These are phyloP conservation scores for Sebastes fasciatus DNA, from an alignment of 2,113 vertebrate genomes.

Conservation along the genomic window DNA sequence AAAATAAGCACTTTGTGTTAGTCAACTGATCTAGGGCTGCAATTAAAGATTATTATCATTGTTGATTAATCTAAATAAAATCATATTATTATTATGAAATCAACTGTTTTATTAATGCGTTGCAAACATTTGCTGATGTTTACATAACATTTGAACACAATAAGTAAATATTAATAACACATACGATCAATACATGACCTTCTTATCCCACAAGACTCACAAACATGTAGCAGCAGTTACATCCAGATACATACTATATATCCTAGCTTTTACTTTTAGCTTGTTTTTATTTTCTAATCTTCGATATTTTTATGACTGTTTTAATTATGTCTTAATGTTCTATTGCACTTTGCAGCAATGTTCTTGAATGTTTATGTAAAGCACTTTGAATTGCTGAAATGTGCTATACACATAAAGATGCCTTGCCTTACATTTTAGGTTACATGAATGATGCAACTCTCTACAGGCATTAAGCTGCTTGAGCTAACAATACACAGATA, in stretches of 20 bases:
- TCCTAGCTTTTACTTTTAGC: no score
- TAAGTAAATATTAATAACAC: no score
- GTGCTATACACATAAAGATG: no score
- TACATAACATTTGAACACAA: neutral
- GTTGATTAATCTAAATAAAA: neutral
- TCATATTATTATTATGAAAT: neutral
- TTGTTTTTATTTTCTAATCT: no score
- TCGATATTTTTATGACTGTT: no score
- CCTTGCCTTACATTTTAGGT: no score
- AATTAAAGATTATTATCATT: no score
- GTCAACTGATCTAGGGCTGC: no score
- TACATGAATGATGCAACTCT: slow-evolving; percentile 43
- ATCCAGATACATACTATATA: neutral
- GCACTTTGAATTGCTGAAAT: no score
- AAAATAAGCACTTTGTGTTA: neutral
- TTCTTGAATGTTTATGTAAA: no score
- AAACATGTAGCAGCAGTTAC: neutral
- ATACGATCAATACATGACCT: neutral
- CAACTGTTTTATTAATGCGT: neutral
- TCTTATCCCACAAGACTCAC: neutral
- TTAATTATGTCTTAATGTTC: no score
- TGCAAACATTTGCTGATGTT: neutral
- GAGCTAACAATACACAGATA: neutral
- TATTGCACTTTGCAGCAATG: no score
- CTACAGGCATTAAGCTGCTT: neutral